Conservation (phyloP, 1,140 invertebrate genomes). For the Sarcophaga peregrina region DNA sequence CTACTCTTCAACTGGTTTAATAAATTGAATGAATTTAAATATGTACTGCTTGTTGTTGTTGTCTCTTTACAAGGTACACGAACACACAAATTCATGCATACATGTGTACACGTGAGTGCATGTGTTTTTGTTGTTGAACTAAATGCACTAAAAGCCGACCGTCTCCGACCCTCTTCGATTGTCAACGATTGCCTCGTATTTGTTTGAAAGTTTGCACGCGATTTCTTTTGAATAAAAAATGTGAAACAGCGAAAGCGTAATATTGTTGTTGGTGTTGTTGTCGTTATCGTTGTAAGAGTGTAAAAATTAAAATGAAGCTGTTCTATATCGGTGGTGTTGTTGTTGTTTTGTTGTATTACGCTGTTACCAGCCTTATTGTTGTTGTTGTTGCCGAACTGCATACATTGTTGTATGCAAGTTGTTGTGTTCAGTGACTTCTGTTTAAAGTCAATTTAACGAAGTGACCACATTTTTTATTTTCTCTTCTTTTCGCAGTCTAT, state of each 20-base stretch:
- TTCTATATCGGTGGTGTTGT: not conserved
- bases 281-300: not conserved
- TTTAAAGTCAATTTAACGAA: not conserved
- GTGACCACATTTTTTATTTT: not conserved
- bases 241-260: too few species aligned
- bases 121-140: not conserved
- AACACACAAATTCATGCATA: not conserved
- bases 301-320: not conserved
- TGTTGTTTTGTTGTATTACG: not conserved
- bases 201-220: constrained; percentile 15
- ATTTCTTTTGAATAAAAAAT: not conserved
- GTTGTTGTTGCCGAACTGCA: not conserved
- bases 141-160: not conserved
- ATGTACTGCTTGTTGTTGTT: not conserved
- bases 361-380: not conserved
- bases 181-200: not conserved
- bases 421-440: not conserved
- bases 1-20: too few species aligned
- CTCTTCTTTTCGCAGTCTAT: not conserved
- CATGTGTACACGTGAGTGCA: not conserved
- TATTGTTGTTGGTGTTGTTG: not conserved
- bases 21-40: not conserved
- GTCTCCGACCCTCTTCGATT: not conserved
- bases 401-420: not conserved
- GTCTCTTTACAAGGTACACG: not conserved